Evolutionary conservation across 2,113 vertebrate genomes (phyloP), one percentile per base, ranked within the genome.

Genomic region (Dascyllus trimaculatus): DNA sequence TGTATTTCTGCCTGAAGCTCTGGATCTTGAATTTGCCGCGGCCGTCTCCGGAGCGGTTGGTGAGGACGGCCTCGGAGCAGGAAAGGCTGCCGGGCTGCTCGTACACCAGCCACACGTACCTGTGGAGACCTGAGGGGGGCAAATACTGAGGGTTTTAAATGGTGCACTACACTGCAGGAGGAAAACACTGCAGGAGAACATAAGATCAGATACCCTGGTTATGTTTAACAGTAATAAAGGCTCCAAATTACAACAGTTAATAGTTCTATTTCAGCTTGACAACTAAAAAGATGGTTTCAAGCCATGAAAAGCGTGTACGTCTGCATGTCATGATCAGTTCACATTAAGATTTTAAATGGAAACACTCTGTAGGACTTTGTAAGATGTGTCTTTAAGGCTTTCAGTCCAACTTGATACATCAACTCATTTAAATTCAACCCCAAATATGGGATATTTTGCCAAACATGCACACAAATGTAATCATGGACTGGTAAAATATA

Each of bases 81-180:
- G 86, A 91, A 51, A 99, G 85, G 0, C 65, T 73, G 52, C 90
- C 91, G 0, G 93, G 53, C 95, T 99, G 97, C 89, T 97, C 96
- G 0, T 98, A 99, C 66, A 99, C 97, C 89, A 99, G 94, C 97
- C 97, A 99, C 85, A 99, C 95, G 0, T 99, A 99, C 69, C 97
- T 95, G 87, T 99, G 98, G 26, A 99, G 96, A 75, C 98, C 98
- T 99, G 88, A 0, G 0, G 43, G 17, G 11, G 11, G 40, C 32
- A 35, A 43, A 13, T 11, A 65, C n/a, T 11, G 29, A 1, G 10
- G 59, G 21, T 22, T 46, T 56, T 29, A 73, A 63, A 48, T 48
- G 18, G 4, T 65, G 0, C 21, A 40, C 21, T 19, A 52, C 49
- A 62, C 0, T 22, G 51, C 21, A 46, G 40, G 24, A 45, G 40